These are phyloP conservation scores for Hiodon alosoides DNA, from an alignment of 2,113 vertebrate species.

Conservation along the genomic window DNA sequence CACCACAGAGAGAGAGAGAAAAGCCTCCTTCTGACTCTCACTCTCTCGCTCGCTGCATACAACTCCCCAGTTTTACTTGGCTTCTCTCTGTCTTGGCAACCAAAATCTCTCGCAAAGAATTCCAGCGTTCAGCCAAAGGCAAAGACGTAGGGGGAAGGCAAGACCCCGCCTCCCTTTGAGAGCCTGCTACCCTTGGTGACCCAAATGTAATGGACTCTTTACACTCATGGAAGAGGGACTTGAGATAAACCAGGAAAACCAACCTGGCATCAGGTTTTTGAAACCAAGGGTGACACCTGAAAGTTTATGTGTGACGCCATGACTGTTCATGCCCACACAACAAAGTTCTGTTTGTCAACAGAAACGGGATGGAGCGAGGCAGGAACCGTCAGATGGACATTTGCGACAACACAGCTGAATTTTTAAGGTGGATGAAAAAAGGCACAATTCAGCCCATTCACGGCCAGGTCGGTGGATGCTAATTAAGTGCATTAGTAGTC, in stretches of 20 bases:
- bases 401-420: background rate
- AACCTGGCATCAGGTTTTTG: background rate
- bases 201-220: slow-evolving; percentile 46
- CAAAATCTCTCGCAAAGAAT: slow-evolving; percentile 67
- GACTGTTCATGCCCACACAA: background rate
- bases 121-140: slow-evolving; percentile 65
- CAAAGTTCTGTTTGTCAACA: background rate
- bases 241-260: background rate
- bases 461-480: slow-evolving; percentile 34
- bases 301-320: background rate
- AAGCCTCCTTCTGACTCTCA: slow-evolving; percentile 61
- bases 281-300: background rate
- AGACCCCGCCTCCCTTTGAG: slow-evolving; percentile 41
- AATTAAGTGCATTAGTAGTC: slow-evolving; percentile 66
- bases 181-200: slow-evolving; percentile 54
- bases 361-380: background rate
- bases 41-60: slow-evolving; percentile 45
- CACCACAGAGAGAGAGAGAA: slow-evolving; percentile 48
- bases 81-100: slow-evolving; percentile 54
- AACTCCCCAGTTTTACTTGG: slow-evolving; percentile 51
- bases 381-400: slow-evolving; percentile 7
- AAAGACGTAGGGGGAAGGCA: slow-evolving; percentile 45
- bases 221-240: slow-evolving; percentile 28
- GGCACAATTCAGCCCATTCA: slow-evolving; percentile 53
- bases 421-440: slow-evolving; percentile 41